Conservation (phyloP, 2,113 vertebrate species). For the Xiphophorus couchianus region DNA sequence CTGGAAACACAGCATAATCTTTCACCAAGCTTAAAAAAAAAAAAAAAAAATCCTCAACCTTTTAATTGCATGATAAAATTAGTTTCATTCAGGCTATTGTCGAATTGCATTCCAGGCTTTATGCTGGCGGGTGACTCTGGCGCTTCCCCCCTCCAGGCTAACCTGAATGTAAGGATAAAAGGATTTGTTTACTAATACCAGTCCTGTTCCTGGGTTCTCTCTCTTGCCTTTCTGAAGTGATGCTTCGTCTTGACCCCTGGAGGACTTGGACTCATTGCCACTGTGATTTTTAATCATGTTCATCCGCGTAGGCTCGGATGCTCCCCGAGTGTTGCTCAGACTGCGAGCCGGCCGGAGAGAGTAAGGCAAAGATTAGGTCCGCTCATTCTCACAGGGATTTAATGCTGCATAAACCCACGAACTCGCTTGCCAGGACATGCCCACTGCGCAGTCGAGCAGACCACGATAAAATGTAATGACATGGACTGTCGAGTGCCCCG, state of each 20-base stretch:
- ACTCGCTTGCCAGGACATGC: constrained; percentile 45
- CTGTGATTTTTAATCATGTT: constrained; percentile 46
- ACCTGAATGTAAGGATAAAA: not conserved
- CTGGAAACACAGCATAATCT: not conserved
- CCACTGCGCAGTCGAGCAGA: constrained; percentile 27
- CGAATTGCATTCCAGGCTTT: constrained; percentile 3
- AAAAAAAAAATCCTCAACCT: not conserved
- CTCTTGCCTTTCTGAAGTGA: constrained; percentile 26
- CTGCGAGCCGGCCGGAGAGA: constrained; percentile 30
- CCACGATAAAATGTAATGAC: constrained; percentile 49
- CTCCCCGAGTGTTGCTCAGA: constrained; percentile 7
- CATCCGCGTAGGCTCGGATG: constrained; percentile 15
- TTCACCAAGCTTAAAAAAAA: constrained; percentile 1
- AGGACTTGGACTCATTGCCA: constrained; percentile 12
- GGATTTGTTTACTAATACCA: constrained; percentile 20
- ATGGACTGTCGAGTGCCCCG: constrained; percentile 22
- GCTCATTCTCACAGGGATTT: constrained; percentile 38
- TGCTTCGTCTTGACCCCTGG: constrained; percentile 13
- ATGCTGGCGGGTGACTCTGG: not conserved
- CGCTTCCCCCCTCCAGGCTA: not conserved
- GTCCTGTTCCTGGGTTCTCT: constrained; percentile 21
- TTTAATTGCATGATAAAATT: not conserved
- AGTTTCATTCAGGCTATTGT: not conserved
- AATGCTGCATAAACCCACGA: constrained; percentile 22
- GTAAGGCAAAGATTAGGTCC: constrained; percentile 37